Percentiles rank a stretch among this genome's conserved stretches.
Evolutionary conservation across 2,113 vertebrate genomes (phyloP).

Genomic region (Poeciliopsis turrubarensis): DNA sequence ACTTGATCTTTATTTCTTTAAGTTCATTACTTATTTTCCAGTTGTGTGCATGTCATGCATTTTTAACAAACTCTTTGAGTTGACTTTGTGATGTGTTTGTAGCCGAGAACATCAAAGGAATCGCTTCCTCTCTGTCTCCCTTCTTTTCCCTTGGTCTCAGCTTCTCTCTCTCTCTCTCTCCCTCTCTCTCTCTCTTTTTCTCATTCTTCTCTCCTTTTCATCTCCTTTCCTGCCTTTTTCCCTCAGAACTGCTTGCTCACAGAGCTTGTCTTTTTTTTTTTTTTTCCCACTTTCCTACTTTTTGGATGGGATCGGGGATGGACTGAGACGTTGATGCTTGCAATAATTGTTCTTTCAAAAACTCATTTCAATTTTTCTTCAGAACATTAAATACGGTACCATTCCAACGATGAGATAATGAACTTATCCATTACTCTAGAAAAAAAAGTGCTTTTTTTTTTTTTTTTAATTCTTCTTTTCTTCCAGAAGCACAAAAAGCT

Average conservation of each 20-base stretch:
- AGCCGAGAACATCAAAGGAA: slow-evolving; percentile 90
- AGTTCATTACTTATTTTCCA: slow-evolving; percentile 94
- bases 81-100: slow-evolving; percentile 92
- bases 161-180: slow-evolving; percentile 45
- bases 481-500: slow-evolving; percentile 1
- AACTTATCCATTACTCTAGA: slow-evolving; percentile 21
- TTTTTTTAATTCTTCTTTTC: background rate
- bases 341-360: slow-evolving; percentile 26
- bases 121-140: slow-evolving; percentile 34
- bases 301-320: slow-evolving; percentile 8
- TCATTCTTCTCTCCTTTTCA: slow-evolving; percentile 70
- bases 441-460: background rate
- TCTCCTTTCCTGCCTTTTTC: slow-evolving; percentile 59
- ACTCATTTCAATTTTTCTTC: slow-evolving; percentile 35
- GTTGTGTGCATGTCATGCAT: slow-evolving; percentile 97
- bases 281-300: too few relatives aligned
- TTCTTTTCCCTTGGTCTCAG: slow-evolving; percentile 10
- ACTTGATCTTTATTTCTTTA: slow-evolving; percentile 93
- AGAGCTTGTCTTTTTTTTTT: slow-evolving; percentile 37
- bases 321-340: slow-evolving; percentile 9
- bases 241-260: slow-evolving; percentile 25
- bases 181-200: slow-evolving; percentile 43
- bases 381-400: slow-evolving; percentile 35
- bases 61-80: slow-evolving; percentile 98
- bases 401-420: slow-evolving; percentile 38